Evolutionary conservation across 2,113 vertebrate genomes (phyloP).

Genomic region (Cryptotis parvus): DNA sequence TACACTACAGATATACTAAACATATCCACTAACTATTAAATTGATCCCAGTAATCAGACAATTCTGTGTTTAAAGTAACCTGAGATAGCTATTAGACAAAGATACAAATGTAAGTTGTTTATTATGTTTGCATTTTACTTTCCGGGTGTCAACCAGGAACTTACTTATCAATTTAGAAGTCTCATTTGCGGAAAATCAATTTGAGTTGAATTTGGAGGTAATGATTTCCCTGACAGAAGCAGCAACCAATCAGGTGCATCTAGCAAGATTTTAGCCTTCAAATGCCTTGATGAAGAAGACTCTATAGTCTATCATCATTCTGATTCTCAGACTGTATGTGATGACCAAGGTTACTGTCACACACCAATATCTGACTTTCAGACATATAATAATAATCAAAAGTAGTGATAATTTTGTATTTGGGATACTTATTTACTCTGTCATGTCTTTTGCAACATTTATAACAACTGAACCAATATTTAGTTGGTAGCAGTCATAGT

Average conservation of each 20-base stretch:
- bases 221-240: constrained; percentile 69
- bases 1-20: background rate
- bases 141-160: background rate
- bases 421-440: constrained; percentile 13
- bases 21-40: background rate
- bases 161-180: constrained; percentile 2
- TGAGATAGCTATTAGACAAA: constrained; percentile 1
- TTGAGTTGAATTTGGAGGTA: constrained; percentile 62
- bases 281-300: constrained; percentile 9
- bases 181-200: constrained; percentile 50
- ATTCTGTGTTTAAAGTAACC: constrained; percentile 46
- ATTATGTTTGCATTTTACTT: background rate
- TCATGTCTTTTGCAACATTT: background rate
- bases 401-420: constrained; percentile 21
- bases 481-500: background rate
- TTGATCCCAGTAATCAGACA: background rate
- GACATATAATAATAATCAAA: background rate
- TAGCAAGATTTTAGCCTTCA: constrained; percentile 59
- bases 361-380: constrained; percentile 9
- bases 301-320: background rate
- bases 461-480: background rate
- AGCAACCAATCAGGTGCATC: constrained; percentile 29
- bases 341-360: background rate
- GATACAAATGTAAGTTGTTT: background rate
- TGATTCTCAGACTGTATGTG: background rate